Conservation (phyloP, 2,797 vertebrate genomes). For the Cyclura pinguis region DNA sequence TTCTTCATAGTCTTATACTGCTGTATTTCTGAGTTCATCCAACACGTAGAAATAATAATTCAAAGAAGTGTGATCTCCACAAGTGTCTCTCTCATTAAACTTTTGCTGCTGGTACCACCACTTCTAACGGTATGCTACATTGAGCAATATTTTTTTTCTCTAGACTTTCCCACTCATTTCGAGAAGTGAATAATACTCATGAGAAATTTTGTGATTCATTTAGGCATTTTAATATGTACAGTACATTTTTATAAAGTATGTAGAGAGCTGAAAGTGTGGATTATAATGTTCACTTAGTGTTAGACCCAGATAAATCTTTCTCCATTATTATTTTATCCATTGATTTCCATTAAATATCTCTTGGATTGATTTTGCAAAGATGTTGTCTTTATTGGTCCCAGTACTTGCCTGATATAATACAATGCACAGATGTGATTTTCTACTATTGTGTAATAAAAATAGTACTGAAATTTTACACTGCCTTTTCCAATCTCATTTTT, state of each 20-base stretch:
- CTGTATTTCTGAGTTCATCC: neutral
- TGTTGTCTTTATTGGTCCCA: neutral
- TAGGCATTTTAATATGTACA: slow-evolving; percentile 8
- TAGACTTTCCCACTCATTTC: neutral
- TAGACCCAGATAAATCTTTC: neutral
- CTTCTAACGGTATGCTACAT: neutral
- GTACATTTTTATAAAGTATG: slow-evolving; percentile 15
- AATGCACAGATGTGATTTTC: neutral
- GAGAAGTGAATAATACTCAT: slow-evolving; percentile 16
- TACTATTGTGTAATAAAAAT: neutral
- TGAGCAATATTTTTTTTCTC: neutral
- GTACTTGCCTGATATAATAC: neutral
- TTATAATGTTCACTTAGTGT: slow-evolving; percentile 36
- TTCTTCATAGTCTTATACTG: neutral
- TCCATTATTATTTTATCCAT: slow-evolving; percentile 5
- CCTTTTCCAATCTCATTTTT: neutral
- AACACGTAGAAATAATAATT: neutral
- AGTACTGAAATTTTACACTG: neutral
- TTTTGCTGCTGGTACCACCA: neutral
- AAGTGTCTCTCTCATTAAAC: neutral
- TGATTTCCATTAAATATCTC: slow-evolving; percentile 25
- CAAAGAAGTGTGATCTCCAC: neutral
- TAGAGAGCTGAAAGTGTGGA: slow-evolving; percentile 18
- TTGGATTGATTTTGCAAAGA: slow-evolving; percentile 25
- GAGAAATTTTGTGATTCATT: slow-evolving; percentile 24